Evolutionary conservation across 2,113 vertebrate genomes (phyloP).

Genomic region (Ciconia boyciana): DNA sequence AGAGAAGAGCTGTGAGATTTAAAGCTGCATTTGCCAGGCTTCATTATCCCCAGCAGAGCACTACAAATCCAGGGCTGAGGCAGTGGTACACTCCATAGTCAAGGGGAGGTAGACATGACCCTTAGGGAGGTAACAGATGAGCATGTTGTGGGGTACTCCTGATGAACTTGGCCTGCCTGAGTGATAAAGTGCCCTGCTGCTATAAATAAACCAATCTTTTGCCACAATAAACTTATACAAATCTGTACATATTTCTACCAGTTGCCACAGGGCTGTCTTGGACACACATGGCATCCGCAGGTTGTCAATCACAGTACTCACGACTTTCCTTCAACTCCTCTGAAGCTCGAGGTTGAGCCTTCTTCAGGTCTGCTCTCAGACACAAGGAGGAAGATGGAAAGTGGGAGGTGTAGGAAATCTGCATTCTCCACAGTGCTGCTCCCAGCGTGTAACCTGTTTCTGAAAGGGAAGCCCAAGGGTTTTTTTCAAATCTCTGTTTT

Average conservation of each 20-base stretch:
- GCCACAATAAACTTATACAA: neutral
- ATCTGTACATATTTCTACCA: neutral
- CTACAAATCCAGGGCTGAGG: neutral
- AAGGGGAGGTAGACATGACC: neutral
- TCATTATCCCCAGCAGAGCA: neutral
- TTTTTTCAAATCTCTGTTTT: neutral
- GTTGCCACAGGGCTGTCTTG: neutral
- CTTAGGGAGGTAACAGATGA: neutral
- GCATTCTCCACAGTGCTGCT: accelerated
- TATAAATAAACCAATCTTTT: neutral
- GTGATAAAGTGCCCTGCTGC: neutral
- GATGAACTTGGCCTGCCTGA: neutral
- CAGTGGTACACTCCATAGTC: neutral
- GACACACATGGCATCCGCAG: neutral
- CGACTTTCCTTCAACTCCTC: neutral
- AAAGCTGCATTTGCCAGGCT: neutral
- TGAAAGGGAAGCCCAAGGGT: neutral
- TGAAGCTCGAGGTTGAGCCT: neutral
- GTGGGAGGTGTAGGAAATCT: neutral
- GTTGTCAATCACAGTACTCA: neutral
- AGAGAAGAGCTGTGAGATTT: neutral
- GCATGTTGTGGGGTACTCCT: neutral
- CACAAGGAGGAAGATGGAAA: neutral
- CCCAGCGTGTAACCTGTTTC: neutral
- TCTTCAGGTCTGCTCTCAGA: neutral